A percentile compares a stretch with the other conserved stretches of the same genome.
phyloP scores from a whole-genome alignment of 2,113 vertebrate species.

The Nematolebias whitei region DNA sequence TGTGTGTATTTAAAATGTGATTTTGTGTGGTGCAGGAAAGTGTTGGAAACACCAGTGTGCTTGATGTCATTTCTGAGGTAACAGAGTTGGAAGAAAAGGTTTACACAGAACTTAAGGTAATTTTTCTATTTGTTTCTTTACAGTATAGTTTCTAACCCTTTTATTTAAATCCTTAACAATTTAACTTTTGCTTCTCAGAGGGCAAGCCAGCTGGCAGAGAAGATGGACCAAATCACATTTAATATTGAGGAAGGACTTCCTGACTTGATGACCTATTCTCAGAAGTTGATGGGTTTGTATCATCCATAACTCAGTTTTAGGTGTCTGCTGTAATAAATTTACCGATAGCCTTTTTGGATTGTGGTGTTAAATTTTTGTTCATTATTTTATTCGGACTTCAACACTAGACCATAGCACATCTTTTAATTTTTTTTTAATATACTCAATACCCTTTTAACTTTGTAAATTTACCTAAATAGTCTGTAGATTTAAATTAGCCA shows the following conservation, averaged over 20 bases:
- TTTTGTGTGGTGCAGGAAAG: constrained; percentile 61
- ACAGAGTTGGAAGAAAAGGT: constrained; percentile 70
- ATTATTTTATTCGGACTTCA: not conserved
- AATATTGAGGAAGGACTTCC: constrained; percentile 59
- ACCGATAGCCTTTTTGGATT: not conserved
- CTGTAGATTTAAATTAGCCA: not conserved
- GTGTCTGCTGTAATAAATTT: too few relatives aligned
- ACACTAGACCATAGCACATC: not conserved
- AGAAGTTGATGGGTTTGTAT: constrained; percentile 63
- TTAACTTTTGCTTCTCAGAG: constrained; percentile 34
- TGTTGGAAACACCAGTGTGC: constrained; percentile 37
- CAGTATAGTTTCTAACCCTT: accelerated
- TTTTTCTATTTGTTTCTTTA: not conserved
- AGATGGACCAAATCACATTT: constrained; percentile 65
- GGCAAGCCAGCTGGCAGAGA: constrained; percentile 35
- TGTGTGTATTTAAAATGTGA: not conserved
- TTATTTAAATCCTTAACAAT: not conserved
- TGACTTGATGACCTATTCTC: constrained; percentile 35
- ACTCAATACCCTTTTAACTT: too few relatives aligned
- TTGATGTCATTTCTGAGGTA: constrained; percentile 71
- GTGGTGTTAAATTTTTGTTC: not conserved
- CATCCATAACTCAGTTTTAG: constrained; percentile 21
- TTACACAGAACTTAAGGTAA: constrained; percentile 71
- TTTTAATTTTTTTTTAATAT: not conserved
- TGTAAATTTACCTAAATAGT: not conserved